Evolutionary conservation across 2,888 invertebrate species (phyloP).

Genomic region (Ormyrus thymus): DNA sequence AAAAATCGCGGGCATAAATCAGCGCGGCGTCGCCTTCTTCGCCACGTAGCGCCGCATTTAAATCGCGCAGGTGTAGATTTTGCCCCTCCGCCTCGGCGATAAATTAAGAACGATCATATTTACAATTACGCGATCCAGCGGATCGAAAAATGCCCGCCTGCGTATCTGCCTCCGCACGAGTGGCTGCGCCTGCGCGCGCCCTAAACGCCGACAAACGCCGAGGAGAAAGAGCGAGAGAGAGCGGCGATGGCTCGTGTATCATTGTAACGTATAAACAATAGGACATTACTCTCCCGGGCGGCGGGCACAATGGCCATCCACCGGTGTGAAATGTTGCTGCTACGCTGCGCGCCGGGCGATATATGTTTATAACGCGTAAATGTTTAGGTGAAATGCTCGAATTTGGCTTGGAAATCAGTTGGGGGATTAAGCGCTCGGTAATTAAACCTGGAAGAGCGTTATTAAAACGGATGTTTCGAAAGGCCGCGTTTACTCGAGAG

Average conservation of each 20-base stretch:
- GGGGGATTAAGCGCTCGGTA: too few relatives aligned
- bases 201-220: conserved; percentile 49
- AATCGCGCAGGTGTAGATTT: conserved; percentile 11
- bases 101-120: conserved; percentile 46
- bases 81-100: background rate
- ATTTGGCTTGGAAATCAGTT: too few relatives aligned
- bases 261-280: conserved; percentile 67
- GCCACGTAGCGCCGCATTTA: background rate
- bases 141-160: conserved; percentile 28
- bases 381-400: too few relatives aligned
- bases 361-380: too few relatives aligned
- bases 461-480: too few relatives aligned
- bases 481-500: too few relatives aligned
- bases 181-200: background rate
- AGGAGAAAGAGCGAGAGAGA: conserved; percentile 26
- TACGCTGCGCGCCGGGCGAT: background rate
- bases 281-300: conserved; percentile 64
- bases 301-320: conserved; percentile 63
- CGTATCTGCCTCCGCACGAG: background rate
- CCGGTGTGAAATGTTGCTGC: conserved; percentile 14
- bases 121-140: conserved; percentile 44
- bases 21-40: background rate
- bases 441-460: too few relatives aligned
- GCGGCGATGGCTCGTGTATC: conserved; percentile 58
- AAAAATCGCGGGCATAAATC: conserved; percentile 32